Conservation (phyloP, 2,113 vertebrate genomes). For the Corapipo altera region DNA sequence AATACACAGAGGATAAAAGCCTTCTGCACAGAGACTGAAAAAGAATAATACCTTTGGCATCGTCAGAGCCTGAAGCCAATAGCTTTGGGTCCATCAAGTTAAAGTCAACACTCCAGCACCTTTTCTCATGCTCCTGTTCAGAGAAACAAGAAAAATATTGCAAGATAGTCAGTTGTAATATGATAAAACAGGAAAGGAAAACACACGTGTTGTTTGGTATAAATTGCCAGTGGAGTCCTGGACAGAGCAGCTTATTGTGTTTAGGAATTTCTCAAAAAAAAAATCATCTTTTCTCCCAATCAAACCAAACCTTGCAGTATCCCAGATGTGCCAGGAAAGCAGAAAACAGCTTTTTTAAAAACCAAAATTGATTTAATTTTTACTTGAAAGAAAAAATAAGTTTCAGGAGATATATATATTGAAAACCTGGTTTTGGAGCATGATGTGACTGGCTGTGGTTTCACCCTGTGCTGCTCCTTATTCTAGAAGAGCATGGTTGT, state of each 20-base stretch:
- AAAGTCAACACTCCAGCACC: constrained; percentile 99
- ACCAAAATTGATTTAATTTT: not conserved
- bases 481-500: not conserved
- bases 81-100: constrained; percentile 99
- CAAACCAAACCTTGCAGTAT: not conserved
- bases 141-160: constrained; percentile 35
- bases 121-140: constrained; percentile 95
- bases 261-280: not conserved
- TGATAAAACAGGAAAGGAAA: not conserved
- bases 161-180: not conserved
- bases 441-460: not conserved
- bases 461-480: not conserved
- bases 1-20: not conserved
- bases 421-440: not conserved
- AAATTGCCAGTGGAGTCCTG: not conserved
- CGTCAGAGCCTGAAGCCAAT: constrained; percentile 97
- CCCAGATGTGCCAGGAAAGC: not conserved
- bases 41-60: constrained; percentile 91
- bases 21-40: not conserved
- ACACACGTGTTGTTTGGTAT: not conserved
- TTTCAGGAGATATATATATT: not conserved
- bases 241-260: not conserved
- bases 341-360: not conserved
- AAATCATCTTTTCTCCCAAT: not conserved
- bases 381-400: not conserved